These are phyloP conservation scores for Philaethria dido DNA, from an alignment of 2,888 invertebrate genomes.

Conservation along the genomic window DNA sequence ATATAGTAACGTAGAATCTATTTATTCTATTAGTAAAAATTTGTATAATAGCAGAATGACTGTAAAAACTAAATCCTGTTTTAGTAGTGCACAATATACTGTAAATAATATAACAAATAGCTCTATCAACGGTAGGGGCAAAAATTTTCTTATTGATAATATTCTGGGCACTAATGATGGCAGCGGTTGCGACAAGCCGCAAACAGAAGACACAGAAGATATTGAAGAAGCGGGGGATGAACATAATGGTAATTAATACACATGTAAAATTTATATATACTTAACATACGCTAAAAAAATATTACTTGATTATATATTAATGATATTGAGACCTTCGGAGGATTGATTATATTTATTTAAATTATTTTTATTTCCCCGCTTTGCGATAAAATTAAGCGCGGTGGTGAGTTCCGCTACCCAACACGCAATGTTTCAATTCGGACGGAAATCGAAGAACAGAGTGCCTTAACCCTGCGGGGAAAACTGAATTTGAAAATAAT, in stretches of 20 bases:
- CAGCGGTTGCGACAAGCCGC: conserved; percentile 49
- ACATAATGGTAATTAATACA: conserved; percentile 68
- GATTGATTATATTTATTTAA: too few species aligned
- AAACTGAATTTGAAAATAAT: too few species aligned
- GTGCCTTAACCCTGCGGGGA: too few species aligned
- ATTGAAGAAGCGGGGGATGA: conserved; percentile 74
- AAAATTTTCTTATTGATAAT: conserved; percentile 83
- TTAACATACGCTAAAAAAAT: neutral
- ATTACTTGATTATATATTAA: too few species aligned
- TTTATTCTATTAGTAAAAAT: conserved; percentile 61
- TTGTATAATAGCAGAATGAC: conserved; percentile 53
- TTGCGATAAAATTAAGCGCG: too few species aligned
- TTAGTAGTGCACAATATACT: conserved; percentile 45
- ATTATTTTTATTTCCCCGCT: too few species aligned
- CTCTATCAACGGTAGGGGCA: conserved; percentile 65
- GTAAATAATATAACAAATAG: conserved; percentile 52
- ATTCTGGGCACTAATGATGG: conserved; percentile 77
- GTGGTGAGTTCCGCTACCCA: too few species aligned
- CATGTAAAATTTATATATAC: neutral
- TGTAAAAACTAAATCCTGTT: conserved; percentile 51
- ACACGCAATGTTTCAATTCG: too few species aligned
- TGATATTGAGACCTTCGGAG: too few species aligned
- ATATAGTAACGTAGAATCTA: conserved; percentile 54
- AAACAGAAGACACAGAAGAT: conserved; percentile 52
- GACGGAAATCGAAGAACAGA: too few species aligned